Conservation (phyloP, 2,113 vertebrate species). For the Colossoma macropomum region DNA sequence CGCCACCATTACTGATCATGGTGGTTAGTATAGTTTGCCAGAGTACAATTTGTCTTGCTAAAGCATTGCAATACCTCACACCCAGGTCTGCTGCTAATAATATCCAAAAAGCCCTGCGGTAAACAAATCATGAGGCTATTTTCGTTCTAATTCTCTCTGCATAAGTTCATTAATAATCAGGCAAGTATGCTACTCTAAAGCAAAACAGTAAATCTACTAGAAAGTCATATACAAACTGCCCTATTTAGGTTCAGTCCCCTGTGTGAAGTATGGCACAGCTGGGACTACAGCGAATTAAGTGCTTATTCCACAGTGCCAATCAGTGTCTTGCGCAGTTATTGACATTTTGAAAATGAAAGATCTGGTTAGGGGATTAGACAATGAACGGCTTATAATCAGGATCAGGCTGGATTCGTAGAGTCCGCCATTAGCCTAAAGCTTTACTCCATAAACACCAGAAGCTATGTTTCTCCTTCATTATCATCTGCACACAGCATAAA, state of each 20-base stretch:
- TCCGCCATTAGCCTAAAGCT: neutral
- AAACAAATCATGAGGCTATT: conserved; percentile 39
- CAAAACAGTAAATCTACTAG: conserved; percentile 49
- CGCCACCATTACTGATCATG: conserved; percentile 18
- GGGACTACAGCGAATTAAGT: conserved; percentile 21
- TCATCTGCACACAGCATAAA: conserved; percentile 14
- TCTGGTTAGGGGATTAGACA: conserved; percentile 10
- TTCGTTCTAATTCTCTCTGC: conserved; percentile 34
- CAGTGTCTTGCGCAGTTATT: neutral
- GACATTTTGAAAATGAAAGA: conserved; percentile 26
- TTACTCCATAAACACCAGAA: conserved; percentile 13
- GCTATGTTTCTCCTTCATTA: conserved; percentile 1
- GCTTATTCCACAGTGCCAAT: neutral
- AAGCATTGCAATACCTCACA: conserved; percentile 21
- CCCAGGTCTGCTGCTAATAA: conserved; percentile 25
- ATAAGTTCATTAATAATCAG: conserved; percentile 37
- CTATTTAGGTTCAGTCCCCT: conserved; percentile 51
- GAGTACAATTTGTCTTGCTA: conserved; percentile 33
- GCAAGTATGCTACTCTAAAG: conserved; percentile 43
- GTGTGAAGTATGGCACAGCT: conserved; percentile 3
- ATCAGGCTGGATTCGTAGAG: neutral
- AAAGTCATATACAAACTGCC: conserved; percentile 54
- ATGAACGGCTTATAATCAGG: neutral
- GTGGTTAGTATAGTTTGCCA: conserved; percentile 31
- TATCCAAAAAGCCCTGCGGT: conserved; percentile 22